Conservation (phyloP, 2,888 invertebrate genomes). For the Drosophila eohydei region DNA sequence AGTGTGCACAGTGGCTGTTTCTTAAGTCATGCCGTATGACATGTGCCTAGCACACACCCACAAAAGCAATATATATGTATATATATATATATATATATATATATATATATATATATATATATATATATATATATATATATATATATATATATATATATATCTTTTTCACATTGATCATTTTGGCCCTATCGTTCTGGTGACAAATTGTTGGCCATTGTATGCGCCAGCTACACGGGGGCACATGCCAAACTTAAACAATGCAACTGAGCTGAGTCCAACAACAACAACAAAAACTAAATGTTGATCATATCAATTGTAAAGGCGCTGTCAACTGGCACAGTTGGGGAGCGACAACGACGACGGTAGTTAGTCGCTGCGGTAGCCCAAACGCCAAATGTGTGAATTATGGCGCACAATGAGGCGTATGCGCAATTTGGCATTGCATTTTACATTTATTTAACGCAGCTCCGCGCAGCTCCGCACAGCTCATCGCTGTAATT, state of each 20-base stretch:
- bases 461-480: not conserved
- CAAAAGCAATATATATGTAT: not conserved
- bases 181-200: constrained; percentile 42
- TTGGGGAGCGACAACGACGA: constrained; percentile 44
- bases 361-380: constrained; percentile 28
- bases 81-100: too few relatives aligned
- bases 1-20: constrained; percentile 44
- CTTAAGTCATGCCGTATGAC: constrained; percentile 64
- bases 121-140: not conserved
- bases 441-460: constrained; percentile 36
- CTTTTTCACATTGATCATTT: constrained; percentile 26
- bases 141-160: not conserved
- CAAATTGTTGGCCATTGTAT: constrained; percentile 60
- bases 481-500: constrained; percentile 28
- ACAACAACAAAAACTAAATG: constrained; percentile 35
- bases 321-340: constrained; percentile 71
- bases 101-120: not conserved
- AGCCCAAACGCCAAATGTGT: constrained; percentile 53
- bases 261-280: constrained; percentile 52
- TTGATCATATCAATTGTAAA: constrained; percentile 76
- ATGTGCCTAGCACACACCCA: constrained; percentile 40
- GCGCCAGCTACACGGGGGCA: constrained; percentile 44
- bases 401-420: constrained; percentile 52
- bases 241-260: constrained; percentile 74
- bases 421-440: constrained; percentile 55